Evolutionary conservation across 2,113 vertebrate genomes (phyloP).

Genomic region (Eptesicus fuscus): DNA sequence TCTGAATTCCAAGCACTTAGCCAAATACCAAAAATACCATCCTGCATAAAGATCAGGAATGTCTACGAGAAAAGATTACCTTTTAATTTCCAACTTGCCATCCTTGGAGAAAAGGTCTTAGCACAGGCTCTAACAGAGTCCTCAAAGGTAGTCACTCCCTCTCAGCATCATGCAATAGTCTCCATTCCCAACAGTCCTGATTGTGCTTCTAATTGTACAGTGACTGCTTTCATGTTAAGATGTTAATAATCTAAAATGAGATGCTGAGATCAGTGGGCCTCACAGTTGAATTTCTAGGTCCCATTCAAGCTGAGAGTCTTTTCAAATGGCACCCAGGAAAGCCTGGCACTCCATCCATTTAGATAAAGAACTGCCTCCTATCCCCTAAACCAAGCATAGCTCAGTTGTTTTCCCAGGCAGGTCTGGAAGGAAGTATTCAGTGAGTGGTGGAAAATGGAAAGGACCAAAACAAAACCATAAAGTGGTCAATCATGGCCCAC

Average conservation of each 20-base stretch:
- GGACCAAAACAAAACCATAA: conserved; percentile 46
- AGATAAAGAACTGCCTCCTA: neutral
- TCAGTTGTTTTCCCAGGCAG: conserved; percentile 22
- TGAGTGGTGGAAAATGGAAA: conserved; percentile 44
- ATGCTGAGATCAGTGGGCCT: neutral
- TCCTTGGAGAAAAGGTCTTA: neutral
- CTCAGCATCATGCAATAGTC: neutral
- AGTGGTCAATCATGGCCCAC: neutral
- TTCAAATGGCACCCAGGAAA: neutral
- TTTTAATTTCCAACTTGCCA: conserved; percentile 10
- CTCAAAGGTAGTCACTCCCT: neutral
- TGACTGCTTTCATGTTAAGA: neutral
- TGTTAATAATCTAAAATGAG: neutral
- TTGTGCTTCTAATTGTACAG: neutral
- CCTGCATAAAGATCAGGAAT: neutral
- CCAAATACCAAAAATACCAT: conserved; percentile 28
- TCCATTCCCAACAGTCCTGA: neutral
- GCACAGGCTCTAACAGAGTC: neutral
- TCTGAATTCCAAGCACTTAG: neutral
- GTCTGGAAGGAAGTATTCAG: conserved; percentile 44
- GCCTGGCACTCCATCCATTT: neutral
- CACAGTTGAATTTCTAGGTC: neutral
- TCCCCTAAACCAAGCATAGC: neutral
- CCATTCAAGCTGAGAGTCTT: conserved; percentile 7
- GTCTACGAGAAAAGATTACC: conserved; percentile 24